Evolutionary conservation across 1,140 invertebrate genomes (phyloP).

Genomic region (Phocides pigmalion): DNA sequence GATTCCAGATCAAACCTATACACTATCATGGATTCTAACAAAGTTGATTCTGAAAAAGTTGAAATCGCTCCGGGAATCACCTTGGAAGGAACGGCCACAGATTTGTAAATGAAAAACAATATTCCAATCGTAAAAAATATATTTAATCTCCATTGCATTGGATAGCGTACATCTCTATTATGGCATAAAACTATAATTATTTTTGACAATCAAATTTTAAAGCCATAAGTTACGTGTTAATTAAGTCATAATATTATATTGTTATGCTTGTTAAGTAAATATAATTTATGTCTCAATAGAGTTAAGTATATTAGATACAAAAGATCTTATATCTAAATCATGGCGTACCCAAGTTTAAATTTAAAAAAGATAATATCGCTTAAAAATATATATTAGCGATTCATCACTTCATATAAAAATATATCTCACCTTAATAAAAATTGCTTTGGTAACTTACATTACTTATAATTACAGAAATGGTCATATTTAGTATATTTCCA

Average conservation of each 20-base stretch:
- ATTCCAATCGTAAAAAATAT: conserved; percentile 73
- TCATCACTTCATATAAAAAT: conserved; percentile 59
- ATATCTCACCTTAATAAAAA: conserved; percentile 56
- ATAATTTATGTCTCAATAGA: conserved; percentile 68
- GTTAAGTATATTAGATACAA: conserved; percentile 73
- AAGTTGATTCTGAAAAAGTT: conserved; percentile 36
- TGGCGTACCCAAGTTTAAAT: conserved; percentile 52
- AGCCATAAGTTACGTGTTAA: conserved; percentile 72
- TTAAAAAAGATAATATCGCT: conserved; percentile 17
- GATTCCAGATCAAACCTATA: conserved; percentile 63
- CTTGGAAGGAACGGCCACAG: conserved; percentile 87
- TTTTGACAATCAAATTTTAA: conserved; percentile 71
- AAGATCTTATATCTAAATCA: conserved; percentile 45
- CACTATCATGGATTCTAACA: conserved; percentile 67
- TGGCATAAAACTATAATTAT: conserved; percentile 57
- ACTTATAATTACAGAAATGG: conserved; percentile 49
- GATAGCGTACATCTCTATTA: conserved; percentile 65
- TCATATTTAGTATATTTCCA: not conserved
- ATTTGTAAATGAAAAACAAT: conserved; percentile 82
- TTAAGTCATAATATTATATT: conserved; percentile 65
- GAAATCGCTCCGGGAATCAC: conserved; percentile 87
- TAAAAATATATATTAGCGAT: conserved; percentile 39
- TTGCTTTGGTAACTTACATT: conserved; percentile 81
- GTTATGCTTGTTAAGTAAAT: conserved; percentile 54
- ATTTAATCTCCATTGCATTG: conserved; percentile 74